phyloP scores from a whole-genome alignment of 1,140 invertebrate genomes.

The Cydia strobilella region DNA sequence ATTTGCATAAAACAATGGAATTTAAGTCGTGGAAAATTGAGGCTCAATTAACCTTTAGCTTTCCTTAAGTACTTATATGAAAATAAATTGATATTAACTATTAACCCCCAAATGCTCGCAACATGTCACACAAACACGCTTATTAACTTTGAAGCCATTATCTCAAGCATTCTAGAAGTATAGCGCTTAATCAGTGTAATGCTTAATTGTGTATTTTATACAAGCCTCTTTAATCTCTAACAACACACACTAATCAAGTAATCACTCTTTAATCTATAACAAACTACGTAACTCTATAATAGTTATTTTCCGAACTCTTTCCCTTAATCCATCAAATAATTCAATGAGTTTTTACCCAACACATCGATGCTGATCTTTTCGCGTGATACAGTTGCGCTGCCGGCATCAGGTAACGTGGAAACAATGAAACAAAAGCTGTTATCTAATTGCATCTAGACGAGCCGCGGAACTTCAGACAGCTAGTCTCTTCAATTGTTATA shows the following conservation, averaged over 20 bases:
- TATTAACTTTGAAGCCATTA: too few relatives aligned
- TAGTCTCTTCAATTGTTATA: constrained; percentile 1
- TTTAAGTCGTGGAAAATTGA: too few relatives aligned
- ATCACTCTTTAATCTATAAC: not conserved
- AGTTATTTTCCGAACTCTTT: not conserved
- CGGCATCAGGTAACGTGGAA: constrained; percentile 45
- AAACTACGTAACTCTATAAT: not conserved
- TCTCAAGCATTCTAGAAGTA: not conserved
- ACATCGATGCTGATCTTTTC: constrained; percentile 45
- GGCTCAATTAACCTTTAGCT: too few relatives aligned
- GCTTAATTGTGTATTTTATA: too few relatives aligned
- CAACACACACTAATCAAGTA: too few relatives aligned
- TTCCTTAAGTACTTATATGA: too few relatives aligned
- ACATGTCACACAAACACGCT: too few relatives aligned
- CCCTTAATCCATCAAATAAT: constrained; percentile 5
- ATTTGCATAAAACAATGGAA: too few relatives aligned
- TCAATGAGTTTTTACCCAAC: constrained; percentile 9
- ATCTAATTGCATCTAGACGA: constrained; percentile 49
- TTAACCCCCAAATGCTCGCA: too few relatives aligned
- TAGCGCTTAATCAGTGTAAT: not conserved
- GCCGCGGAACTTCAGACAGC: constrained; percentile 41
- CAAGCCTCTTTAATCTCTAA: too few relatives aligned
- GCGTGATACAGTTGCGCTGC: constrained; percentile 49
- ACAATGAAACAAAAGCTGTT: constrained; percentile 48
- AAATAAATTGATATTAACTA: too few relatives aligned